Conservation (phyloP, 2,888 invertebrate genomes). For the Epirrhoe tristata region DNA sequence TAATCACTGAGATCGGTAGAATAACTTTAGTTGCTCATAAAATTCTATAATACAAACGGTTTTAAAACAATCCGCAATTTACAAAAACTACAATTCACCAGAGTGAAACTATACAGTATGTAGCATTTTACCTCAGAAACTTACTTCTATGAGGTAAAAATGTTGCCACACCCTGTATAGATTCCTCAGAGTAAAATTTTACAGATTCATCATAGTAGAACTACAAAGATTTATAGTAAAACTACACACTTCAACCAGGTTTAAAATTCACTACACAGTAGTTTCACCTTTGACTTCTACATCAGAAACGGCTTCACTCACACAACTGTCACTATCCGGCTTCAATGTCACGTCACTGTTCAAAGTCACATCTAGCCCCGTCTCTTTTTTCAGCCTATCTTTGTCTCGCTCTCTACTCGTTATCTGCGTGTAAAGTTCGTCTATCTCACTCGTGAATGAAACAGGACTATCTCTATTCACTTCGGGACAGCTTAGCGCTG, state of each 20-base stretch:
- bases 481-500: constrained; percentile 78
- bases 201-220: not conserved
- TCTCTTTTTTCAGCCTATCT: constrained; percentile 65
- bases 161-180: not conserved
- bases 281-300: constrained; percentile 70
- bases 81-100: constrained; percentile 24
- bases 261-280: constrained; percentile 54
- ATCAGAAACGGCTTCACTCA: constrained; percentile 78
- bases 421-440: constrained; percentile 90
- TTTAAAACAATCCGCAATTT: constrained; percentile 24
- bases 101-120: not conserved
- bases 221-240: too few species aligned
- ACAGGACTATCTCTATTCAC: constrained; percentile 77
- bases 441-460: constrained; percentile 85
- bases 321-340: constrained; percentile 81
- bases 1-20: constrained; percentile 31
- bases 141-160: too few species aligned
- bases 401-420: constrained; percentile 77
- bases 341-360: constrained; percentile 78
- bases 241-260: not conserved
- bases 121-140: too few species aligned
- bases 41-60: constrained; percentile 32
- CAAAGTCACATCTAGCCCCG: constrained; percentile 70
- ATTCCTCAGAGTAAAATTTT: not conserved
- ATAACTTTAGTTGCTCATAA: constrained; percentile 15